These are phyloP conservation scores for Pterocles gutturalis DNA, from an alignment of 2,113 vertebrate genomes.

Conservation along the genomic window DNA sequence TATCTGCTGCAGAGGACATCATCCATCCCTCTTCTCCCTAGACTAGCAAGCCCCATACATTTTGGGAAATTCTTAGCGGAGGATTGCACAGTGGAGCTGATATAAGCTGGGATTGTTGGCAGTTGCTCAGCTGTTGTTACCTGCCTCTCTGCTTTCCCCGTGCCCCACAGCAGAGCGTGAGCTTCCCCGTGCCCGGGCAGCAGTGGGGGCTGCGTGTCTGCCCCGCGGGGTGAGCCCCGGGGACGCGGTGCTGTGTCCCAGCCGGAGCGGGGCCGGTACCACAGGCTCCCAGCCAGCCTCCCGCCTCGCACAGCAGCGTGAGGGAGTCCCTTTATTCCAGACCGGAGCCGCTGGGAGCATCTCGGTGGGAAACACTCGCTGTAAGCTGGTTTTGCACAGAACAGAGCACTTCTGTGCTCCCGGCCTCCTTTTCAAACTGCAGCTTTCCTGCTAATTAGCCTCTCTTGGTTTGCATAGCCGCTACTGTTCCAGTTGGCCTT, in stretches of 20 bases:
- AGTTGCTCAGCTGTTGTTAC: neutral
- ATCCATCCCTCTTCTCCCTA: neutral
- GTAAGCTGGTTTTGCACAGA: neutral
- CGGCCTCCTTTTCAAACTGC: neutral
- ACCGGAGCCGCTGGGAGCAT: neutral
- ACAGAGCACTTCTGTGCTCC: conserved; percentile 48
- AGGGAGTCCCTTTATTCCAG: neutral
- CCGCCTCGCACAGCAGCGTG: fast-evolving
- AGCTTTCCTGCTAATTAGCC: conserved; percentile 21
- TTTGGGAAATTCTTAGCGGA: neutral
- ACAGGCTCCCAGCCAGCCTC: neutral
- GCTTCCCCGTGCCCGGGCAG: neutral
- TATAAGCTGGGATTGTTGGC: fast-evolving
- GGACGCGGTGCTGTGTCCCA: fast-evolving
- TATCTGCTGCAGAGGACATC: neutral
- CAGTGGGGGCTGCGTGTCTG: neutral
- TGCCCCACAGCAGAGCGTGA: fast-evolving
- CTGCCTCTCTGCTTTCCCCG: neutral
- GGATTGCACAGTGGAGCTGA: neutral
- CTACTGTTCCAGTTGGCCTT: neutral
- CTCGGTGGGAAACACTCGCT: neutral
- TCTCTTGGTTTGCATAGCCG: neutral
- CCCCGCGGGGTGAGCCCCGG: neutral
- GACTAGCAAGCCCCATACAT: neutral
- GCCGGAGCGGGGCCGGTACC: neutral